Evolutionary conservation across 2,888 invertebrate genomes (phyloP).

Genomic region (Drosophila suboccidentalis): DNA sequence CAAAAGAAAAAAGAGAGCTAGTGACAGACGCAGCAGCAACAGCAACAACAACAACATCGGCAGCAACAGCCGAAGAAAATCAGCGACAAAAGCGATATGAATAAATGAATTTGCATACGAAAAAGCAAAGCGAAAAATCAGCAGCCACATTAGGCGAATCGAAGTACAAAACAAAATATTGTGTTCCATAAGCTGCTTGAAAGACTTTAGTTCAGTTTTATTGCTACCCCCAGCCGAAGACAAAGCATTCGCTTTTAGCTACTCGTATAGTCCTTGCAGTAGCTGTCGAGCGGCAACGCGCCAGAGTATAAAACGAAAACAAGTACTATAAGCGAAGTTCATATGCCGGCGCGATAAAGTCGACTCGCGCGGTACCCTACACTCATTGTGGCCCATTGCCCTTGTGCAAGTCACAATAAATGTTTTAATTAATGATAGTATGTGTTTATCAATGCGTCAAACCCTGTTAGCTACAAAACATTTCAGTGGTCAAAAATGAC

Average conservation of each 20-base stretch:
- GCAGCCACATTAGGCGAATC: conserved; percentile 56
- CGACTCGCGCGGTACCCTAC: conserved; percentile 49
- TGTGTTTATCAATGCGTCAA: not conserved
- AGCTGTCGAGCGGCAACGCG: conserved; percentile 30
- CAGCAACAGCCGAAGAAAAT: conserved; percentile 50
- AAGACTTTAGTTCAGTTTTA: conserved; percentile 57
- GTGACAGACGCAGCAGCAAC: conserved; percentile 36
- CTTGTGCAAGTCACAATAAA: not conserved
- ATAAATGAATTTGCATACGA: conserved; percentile 66
- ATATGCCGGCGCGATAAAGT: conserved; percentile 7
- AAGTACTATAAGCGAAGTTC: conserved; percentile 38
- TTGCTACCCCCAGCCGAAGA: conserved; percentile 60
- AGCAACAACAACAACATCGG: conserved; percentile 36
- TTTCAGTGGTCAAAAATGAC: not conserved
- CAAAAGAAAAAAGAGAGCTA: conserved; percentile 15
- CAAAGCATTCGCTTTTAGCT: conserved; percentile 42
- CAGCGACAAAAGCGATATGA: conserved; percentile 55
- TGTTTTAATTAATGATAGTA: not conserved
- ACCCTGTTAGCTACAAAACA: not conserved
- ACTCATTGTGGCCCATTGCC: not conserved
- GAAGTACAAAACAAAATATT: conserved; percentile 24
- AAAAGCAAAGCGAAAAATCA: conserved; percentile 58
- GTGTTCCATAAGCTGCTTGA: conserved; percentile 35
- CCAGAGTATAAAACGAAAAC: conserved; percentile 31
- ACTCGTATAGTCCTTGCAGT: conserved; percentile 48